Evolutionary conservation across 2,113 vertebrate species (phyloP), one percentile per base, ranked within the genome.

Genomic region (Cephalopholis sonnerati): DNA sequence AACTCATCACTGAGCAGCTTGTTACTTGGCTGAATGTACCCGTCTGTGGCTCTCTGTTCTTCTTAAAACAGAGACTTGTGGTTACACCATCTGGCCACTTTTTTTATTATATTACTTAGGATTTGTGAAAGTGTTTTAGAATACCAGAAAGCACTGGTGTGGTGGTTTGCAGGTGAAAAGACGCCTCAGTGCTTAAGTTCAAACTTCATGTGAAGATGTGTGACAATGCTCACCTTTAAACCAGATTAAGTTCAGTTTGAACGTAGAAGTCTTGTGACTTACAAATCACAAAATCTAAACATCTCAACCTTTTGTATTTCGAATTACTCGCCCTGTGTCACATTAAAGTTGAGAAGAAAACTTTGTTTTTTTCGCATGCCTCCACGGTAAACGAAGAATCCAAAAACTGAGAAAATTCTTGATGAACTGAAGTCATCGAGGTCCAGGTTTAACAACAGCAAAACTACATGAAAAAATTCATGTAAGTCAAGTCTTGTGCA

Each of bases 1-100:
- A 64, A 24, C 74, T 62, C 41, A 22, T 67, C 77, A 66, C 51
- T 29, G 70, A 55, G 73, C 86, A 77, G 83, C 36, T 78, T 68
- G 71, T 61, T 59, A 50, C 79, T 73, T 75, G 73, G 76, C 59
- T 69, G 62, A 66, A 73, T 15, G 62, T 75, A 29, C 50, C 74
- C 55, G 9, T 64, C 51, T 75, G 41, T 74, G 61, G 25, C 51
- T 66, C 36, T 24, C 32, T 63, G 68, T 25, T 81, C 61, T 39
- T 29, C 59, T 65, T 25, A 18, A 72, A 44, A 75, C n/a, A 70
- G 54, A 83, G 72, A 71, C 29, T 13, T 63, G 29, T 50, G 58
- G 74, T 55, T 57, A 2, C 1, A 62, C 57, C 70, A 84, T 87
- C 57, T 79, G 77, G 80, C 15, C 27, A 61, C 50, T 36, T 79